Base-by-base conservation (phyloP, 1,140 invertebrate genomes). In the Ephestia elutella region DNA sequence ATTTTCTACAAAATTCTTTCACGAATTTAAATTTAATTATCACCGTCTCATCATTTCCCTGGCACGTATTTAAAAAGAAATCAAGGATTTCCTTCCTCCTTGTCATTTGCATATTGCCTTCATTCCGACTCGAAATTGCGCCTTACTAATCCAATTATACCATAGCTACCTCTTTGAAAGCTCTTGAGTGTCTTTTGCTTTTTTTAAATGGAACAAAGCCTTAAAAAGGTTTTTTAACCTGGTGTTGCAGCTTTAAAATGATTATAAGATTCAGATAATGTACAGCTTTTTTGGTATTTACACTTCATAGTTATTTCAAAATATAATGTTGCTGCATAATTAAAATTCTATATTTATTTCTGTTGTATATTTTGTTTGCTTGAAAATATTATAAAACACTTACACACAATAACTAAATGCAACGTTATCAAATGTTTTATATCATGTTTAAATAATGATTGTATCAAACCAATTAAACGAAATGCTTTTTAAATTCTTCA, bases 401-500 rank as follows among this genome's bases (percentile, higher is more conserved):
- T 3, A 25, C 7, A 25, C 21, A 25, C 1, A 5, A 32, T 32
- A 32, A 8, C 11, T 28, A 28, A 5, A 5, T 28, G 25, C 3
- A 28, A 28, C 25, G 8, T 28, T 28, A 5, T 28, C 25, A 28
- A 28, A 28, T 38, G 32, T 38, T 8, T 2, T 38, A 11, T 11
- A 38, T 38, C 8, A 10, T 7, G 11, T 32, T 32, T 32, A 9
- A 32, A 32, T 32, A 32, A 32, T 9, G 44, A 55, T 60, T 60
- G 53, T 49, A 73, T 70, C 70, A 75, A 80, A 79, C 66, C 75
- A 80, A 86, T 87, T 84, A 78, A 49, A 66, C 64, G 21, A 83
- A 86, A 84, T 85, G 80, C 75, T 82, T 78, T 75, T 74, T 75
- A 68, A 85, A 83, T 79, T 79, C 71, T 81, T 78, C 66, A 73